These are phyloP conservation scores for Rhyzopertha dominica DNA, from an alignment of 1,140 invertebrate species.

Conservation along the genomic window DNA sequence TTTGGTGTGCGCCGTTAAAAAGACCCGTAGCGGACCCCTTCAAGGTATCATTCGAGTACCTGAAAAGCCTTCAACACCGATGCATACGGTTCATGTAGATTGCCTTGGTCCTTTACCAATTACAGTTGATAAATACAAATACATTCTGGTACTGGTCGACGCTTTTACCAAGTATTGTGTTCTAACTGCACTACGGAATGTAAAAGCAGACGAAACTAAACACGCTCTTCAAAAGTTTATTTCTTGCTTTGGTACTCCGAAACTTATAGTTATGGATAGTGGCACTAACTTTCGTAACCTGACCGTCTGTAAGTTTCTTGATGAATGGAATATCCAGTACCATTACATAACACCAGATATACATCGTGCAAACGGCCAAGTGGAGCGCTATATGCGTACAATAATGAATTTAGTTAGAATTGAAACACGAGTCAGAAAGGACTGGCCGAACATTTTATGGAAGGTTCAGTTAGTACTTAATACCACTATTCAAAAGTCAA, in stretches of 20 bases:
- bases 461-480: slow-evolving; percentile 20
- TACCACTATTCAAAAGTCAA: slow-evolving; percentile 17
- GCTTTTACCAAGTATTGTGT: slow-evolving; percentile 13
- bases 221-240: slow-evolving; percentile 4
- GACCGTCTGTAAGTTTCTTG: slow-evolving; percentile 1
- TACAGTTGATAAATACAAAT: slow-evolving; percentile 15
- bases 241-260: slow-evolving; percentile 9
- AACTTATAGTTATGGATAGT: slow-evolving; percentile 8
- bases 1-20: slow-evolving; percentile 16
- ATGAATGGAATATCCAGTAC: neutral
- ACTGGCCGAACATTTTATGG: slow-evolving; percentile 13
- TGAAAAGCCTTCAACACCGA: slow-evolving; percentile 25
- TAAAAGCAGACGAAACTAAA: slow-evolving; percentile 1
- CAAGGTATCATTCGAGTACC: slow-evolving; percentile 32
- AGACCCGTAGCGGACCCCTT: slow-evolving; percentile 29
- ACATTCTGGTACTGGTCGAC: slow-evolving; percentile 9
- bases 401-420: slow-evolving; percentile 26
- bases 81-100: slow-evolving; percentile 35
- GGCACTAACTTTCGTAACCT: slow-evolving; percentile 5
- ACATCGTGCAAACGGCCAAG: slow-evolving; percentile 35
- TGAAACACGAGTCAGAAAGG: slow-evolving; percentile 12
- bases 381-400: slow-evolving; percentile 33
- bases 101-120: slow-evolving; percentile 28
- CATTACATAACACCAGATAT: slow-evolving; percentile 10
- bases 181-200: slow-evolving; percentile 2